Conservation (phyloP, 23 tunicate genomes). For the Styela clava region DNA sequence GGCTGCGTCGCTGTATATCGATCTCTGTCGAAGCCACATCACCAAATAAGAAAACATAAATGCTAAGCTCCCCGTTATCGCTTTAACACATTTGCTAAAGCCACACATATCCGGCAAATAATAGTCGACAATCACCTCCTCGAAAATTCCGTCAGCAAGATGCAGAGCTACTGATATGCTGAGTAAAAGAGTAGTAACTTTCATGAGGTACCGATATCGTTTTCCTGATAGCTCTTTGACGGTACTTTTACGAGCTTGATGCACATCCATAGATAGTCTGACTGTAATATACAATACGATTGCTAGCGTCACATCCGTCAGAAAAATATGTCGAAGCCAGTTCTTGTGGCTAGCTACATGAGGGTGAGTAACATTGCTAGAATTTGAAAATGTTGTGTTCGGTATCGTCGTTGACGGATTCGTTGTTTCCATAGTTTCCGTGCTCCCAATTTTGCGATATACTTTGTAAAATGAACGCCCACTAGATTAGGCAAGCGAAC, state of each 20-base stretch:
- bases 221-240: background rate
- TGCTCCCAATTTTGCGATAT: too few relatives aligned
- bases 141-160: background rate
- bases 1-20: background rate
- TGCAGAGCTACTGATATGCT: background rate
- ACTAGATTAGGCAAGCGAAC: too few relatives aligned
- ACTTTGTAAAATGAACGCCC: too few relatives aligned
- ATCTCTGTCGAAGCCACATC: conserved; percentile 1
- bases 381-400: background rate
- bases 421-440: too few relatives aligned
- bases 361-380: background rate
- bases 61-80: background rate
- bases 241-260: background rate
- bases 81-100: background rate
- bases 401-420: too few relatives aligned
- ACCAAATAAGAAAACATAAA: background rate
- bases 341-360: background rate
- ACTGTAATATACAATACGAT: background rate
- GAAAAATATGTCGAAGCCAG: background rate
- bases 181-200: background rate
- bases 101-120: background rate
- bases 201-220: background rate
- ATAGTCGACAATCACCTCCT: conserved; percentile 3
- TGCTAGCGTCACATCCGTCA: background rate
- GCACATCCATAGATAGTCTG: background rate